Evolutionary conservation across 1,140 invertebrate species (phyloP).

Genomic region (Lanistes nyassanus): DNA sequence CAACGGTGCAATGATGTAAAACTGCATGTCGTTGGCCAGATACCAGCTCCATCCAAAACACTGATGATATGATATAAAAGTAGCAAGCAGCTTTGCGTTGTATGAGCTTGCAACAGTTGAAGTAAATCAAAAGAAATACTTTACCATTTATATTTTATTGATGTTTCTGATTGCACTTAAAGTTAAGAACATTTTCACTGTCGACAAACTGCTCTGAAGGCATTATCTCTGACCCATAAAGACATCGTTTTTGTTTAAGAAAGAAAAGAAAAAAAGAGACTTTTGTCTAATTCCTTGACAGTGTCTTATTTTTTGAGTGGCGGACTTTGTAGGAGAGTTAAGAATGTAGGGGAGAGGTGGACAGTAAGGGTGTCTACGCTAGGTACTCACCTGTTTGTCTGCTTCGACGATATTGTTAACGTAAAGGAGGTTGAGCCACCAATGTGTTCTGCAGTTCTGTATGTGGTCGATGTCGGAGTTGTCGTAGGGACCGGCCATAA

Average conservation of each 20-base stretch:
- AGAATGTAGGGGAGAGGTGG: neutral
- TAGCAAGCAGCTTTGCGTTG: neutral
- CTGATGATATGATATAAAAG: conserved; percentile 65
- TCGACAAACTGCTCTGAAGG: too few relatives aligned
- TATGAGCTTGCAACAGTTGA: neutral
- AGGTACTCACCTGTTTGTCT: neutral
- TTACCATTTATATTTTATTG: neutral
- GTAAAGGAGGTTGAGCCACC: conserved; percentile 85
- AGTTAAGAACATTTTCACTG: neutral
- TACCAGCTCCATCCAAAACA: conserved; percentile 80
- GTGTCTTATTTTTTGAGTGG: neutral
- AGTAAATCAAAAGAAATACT: neutral
- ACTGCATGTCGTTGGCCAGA: conserved; percentile 83
- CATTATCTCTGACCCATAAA: too few relatives aligned
- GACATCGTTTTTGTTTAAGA: too few relatives aligned
- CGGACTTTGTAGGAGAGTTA: neutral
- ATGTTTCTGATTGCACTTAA: neutral
- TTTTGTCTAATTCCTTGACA: neutral
- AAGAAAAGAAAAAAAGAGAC: too few relatives aligned
- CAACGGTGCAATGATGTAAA: conserved; percentile 77
- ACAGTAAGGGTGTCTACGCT: neutral
- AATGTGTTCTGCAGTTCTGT: conserved; percentile 72
- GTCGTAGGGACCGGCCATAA: conserved; percentile 77
- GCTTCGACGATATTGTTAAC: conserved; percentile 80
- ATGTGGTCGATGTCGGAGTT: conserved; percentile 11